Conservation (phyloP, 2,888 invertebrate species). For the Abrostola tripartita region DNA sequence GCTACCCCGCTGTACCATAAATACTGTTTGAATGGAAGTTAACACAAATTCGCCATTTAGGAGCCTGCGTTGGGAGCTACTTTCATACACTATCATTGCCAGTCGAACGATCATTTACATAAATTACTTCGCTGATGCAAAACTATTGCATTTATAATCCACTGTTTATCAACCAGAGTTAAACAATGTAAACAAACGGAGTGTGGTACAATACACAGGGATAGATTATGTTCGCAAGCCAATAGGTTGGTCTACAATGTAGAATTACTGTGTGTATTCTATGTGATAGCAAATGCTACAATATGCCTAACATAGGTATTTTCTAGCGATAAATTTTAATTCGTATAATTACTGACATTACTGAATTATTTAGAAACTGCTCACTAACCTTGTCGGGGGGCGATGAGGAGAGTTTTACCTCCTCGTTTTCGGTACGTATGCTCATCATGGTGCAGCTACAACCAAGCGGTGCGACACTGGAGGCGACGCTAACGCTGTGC, state of each 20-base stretch:
- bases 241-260: not conserved
- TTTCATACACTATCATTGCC: constrained; percentile 3
- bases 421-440: constrained; percentile 43
- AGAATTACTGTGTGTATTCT: too few relatives aligned
- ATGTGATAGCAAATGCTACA: too few relatives aligned
- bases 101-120: constrained; percentile 14
- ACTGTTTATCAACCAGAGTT: not conserved
- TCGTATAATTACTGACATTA: not conserved
- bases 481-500: constrained; percentile 25
- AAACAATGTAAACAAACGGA: constrained; percentile 15
- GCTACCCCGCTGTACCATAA: constrained; percentile 2
- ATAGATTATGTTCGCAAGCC: constrained; percentile 29
- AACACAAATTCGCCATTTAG: constrained; percentile 26
- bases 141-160: constrained; percentile 1
- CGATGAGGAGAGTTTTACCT: constrained; percentile 60
- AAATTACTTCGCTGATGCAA: constrained; percentile 40
- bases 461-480: constrained; percentile 30
- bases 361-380: not conserved
- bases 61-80: not conserved
- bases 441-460: constrained; percentile 56
- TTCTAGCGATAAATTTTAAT: not conserved
- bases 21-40: constrained; percentile 3
- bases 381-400: constrained; percentile 69
- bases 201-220: not conserved
- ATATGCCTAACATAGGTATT: not conserved